Evolutionary conservation across 2,888 invertebrate genomes (phyloP).

Genomic region (Agrilus biguttatus): DNA sequence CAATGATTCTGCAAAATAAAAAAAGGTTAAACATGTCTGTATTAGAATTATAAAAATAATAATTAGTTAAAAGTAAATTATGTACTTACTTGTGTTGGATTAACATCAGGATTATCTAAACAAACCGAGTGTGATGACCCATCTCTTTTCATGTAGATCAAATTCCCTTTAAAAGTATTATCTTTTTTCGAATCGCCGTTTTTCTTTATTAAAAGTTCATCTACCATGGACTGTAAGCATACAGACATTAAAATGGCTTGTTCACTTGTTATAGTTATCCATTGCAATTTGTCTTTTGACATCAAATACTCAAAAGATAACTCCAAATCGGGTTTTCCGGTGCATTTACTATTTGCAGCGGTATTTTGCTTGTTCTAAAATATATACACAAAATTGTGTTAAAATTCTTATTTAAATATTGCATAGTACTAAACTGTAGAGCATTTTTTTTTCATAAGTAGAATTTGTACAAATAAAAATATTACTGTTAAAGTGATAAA

Average conservation of each 20-base stretch:
- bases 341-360: conserved; percentile 18
- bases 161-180: conserved; percentile 33
- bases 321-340: conserved; percentile 47
- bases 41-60: neutral
- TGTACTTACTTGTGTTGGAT: conserved; percentile 7
- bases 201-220: conserved; percentile 72
- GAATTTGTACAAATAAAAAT: neutral
- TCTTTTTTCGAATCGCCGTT: conserved; percentile 38
- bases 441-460: too few species aligned
- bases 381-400: neutral
- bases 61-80: neutral
- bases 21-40: neutral
- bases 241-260: conserved; percentile 93
- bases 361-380: conserved; percentile 18
- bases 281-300: conserved; percentile 79
- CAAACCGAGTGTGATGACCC: conserved; percentile 53
- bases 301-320: conserved; percentile 91
- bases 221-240: conserved; percentile 89
- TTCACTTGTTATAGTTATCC: conserved; percentile 84
- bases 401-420: too few species aligned
- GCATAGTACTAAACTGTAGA: neutral
- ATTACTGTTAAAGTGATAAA: neutral
- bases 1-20: conserved; percentile 35
- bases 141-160: conserved; percentile 60
- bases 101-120: conserved; percentile 23